A percentile compares a stretch with the other conserved stretches of the same genome.
Evolutionary conservation across 1,140 invertebrate genomes (phyloP).

Genomic region (Caenorhabditis inopinata): DNA sequence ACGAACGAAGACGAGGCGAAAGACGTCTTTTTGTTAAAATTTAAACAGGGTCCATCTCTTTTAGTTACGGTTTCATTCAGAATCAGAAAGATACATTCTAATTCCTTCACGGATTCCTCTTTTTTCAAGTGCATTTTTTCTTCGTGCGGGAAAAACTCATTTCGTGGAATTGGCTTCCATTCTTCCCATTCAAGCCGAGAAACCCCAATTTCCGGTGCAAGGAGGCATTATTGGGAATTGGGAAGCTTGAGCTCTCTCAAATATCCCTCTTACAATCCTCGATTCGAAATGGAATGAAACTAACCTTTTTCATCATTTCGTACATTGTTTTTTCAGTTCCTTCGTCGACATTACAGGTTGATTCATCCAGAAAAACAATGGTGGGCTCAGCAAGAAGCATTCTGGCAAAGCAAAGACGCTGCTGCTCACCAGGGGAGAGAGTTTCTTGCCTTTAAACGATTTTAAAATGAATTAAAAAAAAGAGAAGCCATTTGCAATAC

Average conservation of each 20-base stretch:
- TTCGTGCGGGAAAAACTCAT: neutral
- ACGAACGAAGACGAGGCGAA: too few relatives aligned
- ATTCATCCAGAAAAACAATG: slow-evolving; percentile 72
- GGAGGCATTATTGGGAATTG: slow-evolving; percentile 26
- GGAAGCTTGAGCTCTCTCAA: too few relatives aligned
- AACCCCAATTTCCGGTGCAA: slow-evolving; percentile 15
- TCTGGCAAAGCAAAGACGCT: slow-evolving; percentile 71
- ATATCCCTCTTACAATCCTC: slow-evolving; percentile 3
- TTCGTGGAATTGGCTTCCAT: neutral
- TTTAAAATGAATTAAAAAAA: too few relatives aligned
- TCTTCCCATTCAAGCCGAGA: neutral
- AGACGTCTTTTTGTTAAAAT: too few relatives aligned
- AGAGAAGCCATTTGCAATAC: too few relatives aligned
- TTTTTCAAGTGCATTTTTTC: neutral
- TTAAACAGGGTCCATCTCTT: too few relatives aligned
- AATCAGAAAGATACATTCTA: neutral
- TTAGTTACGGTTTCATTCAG: too few relatives aligned
- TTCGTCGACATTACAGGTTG: slow-evolving; percentile 71
- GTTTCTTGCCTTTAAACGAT: slow-evolving; percentile 69
- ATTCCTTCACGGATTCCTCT: neutral
- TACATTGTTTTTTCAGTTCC: slow-evolving; percentile 70
- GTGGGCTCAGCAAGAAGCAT: slow-evolving; percentile 71
- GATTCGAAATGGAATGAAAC: neutral
- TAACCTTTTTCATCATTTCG: slow-evolving; percentile 47
- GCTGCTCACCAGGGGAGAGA: slow-evolving; percentile 72